Conservation (phyloP, 2,888 invertebrate genomes). For the Scelioninae gen. 1 region DNA sequence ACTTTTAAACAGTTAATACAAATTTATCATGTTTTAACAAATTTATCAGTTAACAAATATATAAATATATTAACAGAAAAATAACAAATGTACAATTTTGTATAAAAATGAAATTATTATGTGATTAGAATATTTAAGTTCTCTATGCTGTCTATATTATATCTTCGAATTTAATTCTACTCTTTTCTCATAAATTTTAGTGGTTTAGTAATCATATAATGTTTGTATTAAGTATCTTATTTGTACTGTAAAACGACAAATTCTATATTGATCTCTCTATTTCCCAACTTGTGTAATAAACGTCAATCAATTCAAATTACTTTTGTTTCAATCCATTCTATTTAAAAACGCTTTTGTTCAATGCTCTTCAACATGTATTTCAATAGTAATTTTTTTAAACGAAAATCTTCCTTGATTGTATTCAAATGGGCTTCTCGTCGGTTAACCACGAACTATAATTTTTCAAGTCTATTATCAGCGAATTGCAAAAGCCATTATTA, state of each 20-base stretch:
- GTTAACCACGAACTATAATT: constrained; percentile 13
- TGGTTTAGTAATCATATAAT: too few relatives aligned
- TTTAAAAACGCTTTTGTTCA: constrained; percentile 5
- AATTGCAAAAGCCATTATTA: constrained; percentile 21
- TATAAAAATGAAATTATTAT: too few relatives aligned
- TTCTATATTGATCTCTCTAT: not conserved
- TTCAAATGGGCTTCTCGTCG: constrained; percentile 27
- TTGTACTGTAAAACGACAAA: constrained; percentile 3
- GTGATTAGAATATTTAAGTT: too few relatives aligned
- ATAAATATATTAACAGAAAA: too few relatives aligned
- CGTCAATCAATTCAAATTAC: constrained; percentile 8
- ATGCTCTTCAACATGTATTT: constrained; percentile 1
- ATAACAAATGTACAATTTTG: too few relatives aligned
- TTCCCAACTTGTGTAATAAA: constrained; percentile 2
- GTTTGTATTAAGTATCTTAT: too few relatives aligned
- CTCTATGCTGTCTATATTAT: too few relatives aligned
- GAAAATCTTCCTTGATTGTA: constrained; percentile 17
- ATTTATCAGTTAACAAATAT: too few relatives aligned
- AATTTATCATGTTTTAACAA: too few relatives aligned
- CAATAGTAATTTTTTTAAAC: constrained; percentile 4
- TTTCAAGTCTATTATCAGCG: not conserved
- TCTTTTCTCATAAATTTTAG: too few relatives aligned
- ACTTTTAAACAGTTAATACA: too few relatives aligned
- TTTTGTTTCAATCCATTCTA: constrained; percentile 12
- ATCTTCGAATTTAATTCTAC: too few relatives aligned